Conservation (phyloP, 1,140 invertebrate species). For the Sminthurides bifidus region DNA sequence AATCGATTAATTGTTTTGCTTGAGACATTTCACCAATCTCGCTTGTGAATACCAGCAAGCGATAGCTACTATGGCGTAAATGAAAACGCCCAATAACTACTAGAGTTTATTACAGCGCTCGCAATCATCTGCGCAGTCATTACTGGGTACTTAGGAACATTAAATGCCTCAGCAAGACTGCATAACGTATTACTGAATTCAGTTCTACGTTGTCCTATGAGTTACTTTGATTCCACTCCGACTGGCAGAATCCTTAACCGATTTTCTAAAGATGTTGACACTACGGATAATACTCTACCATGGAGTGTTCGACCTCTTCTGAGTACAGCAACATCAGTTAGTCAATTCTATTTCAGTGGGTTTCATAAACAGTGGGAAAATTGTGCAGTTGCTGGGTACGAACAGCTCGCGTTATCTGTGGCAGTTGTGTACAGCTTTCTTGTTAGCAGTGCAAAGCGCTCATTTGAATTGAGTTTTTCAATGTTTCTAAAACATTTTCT, state of each 20-base stretch:
- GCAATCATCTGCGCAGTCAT: too few species aligned
- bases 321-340: conserved; percentile 20
- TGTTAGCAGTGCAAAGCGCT: background rate
- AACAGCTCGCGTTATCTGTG: background rate
- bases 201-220: conserved; percentile 39
- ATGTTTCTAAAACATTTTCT: conserved; percentile 14
- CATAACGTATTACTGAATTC: conserved; percentile 33
- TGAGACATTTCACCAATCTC: background rate
- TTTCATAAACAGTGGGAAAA: background rate
- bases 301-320: conserved; percentile 22
- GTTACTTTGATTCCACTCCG: conserved; percentile 42
- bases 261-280: conserved; percentile 73
- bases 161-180: conserved; percentile 29
- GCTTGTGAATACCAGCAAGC: background rate
- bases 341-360: background rate
- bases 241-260: conserved; percentile 52
- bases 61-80: background rate
- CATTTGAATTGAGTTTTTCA: too few species aligned
- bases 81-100: conserved; percentile 19
- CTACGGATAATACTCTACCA: conserved; percentile 38
- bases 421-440: background rate
- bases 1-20: background rate
- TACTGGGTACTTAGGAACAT: conserved; percentile 8
- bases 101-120: conserved; percentile 34
- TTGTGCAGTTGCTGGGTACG: background rate